These are phyloP conservation scores for Lasioglossum albipes DNA, from an alignment of 1,140 invertebrate species.

Conservation along the genomic window DNA sequence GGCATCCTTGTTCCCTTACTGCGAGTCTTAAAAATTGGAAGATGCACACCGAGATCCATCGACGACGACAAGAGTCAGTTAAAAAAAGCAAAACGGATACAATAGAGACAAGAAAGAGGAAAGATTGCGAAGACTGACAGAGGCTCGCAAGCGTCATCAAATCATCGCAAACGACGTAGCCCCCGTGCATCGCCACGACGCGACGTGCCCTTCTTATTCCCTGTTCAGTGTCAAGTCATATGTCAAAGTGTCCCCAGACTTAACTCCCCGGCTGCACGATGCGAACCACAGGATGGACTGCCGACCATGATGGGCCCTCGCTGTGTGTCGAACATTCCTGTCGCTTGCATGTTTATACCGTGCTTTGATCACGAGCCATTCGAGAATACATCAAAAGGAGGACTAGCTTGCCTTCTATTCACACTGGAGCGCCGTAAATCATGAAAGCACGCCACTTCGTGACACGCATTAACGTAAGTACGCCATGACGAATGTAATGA, in stretches of 20 bases:
- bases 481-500: slow-evolving; percentile 26
- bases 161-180: slow-evolving; percentile 7
- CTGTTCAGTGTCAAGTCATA: slow-evolving; percentile 23
- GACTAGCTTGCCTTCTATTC: slow-evolving; percentile 18
- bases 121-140: background rate
- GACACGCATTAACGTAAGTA: slow-evolving; percentile 34
- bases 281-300: background rate
- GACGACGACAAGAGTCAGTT: too few species aligned
- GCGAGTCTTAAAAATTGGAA: too few species aligned
- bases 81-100: background rate
- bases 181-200: background rate
- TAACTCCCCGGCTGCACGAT: slow-evolving; percentile 14
- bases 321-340: slow-evolving; percentile 19
- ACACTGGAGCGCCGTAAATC: slow-evolving; percentile 32
- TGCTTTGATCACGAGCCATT: slow-evolving; percentile 30
- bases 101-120: background rate
- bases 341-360: slow-evolving; percentile 32
- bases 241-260: slow-evolving; percentile 31
- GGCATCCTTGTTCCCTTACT: too few species aligned
- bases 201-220: slow-evolving; percentile 30
- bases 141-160: slow-evolving; percentile 7
- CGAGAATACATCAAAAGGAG: slow-evolving; percentile 27
- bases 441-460: slow-evolving; percentile 34
- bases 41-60: too few species aligned
- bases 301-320: slow-evolving; percentile 7